These are phyloP conservation scores for Bembecia ichneumoniformis DNA, from an alignment of 2,888 invertebrate species.

Conservation along the genomic window DNA sequence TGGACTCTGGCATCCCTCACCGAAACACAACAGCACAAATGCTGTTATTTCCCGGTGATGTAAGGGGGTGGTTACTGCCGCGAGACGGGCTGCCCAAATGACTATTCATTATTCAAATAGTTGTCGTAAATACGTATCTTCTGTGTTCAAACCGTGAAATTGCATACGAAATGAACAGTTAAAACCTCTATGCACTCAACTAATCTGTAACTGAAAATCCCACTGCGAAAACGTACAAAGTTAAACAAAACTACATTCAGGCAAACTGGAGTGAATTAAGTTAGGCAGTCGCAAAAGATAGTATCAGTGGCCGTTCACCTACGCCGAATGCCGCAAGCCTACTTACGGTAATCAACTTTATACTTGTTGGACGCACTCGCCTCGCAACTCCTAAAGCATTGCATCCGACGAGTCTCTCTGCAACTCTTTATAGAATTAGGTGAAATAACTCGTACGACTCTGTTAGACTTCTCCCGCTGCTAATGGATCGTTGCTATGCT, in stretches of 20 bases:
- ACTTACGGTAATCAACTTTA: constrained; percentile 48
- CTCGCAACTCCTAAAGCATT: constrained; percentile 46
- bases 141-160: too few species aligned
- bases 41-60: too few species aligned
- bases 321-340: constrained; percentile 34
- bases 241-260: not conserved
- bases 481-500: constrained; percentile 66
- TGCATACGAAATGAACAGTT: not conserved
- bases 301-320: constrained; percentile 27
- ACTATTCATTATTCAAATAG: too few species aligned
- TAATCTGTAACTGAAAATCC: not conserved
- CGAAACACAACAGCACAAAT: too few species aligned
- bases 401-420: constrained; percentile 31
- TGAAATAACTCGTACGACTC: constrained; percentile 54
- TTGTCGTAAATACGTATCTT: too few species aligned
- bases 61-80: too few species aligned
- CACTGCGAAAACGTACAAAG: not conserved
- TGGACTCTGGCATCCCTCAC: too few species aligned
- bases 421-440: constrained; percentile 66
- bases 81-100: too few species aligned
- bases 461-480: constrained; percentile 45
- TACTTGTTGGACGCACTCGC: constrained; percentile 38
- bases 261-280: not conserved
- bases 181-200: not conserved
- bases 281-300: constrained; percentile 2